Base-by-base conservation (phyloP, 2,113 vertebrate genomes). In the Saccopteryx bilineata region DNA sequence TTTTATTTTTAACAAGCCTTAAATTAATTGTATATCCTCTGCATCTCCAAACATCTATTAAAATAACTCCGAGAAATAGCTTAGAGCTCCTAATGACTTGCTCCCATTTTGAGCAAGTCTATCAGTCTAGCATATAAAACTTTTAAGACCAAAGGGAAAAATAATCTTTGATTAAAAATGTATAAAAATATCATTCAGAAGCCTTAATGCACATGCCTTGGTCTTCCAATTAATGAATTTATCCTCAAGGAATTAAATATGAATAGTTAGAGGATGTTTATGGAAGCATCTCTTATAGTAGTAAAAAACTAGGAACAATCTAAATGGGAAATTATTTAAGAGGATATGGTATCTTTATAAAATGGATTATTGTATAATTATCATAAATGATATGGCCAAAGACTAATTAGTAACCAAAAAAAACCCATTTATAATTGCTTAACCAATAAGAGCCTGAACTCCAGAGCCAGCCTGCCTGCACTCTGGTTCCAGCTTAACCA, bases 1-100 rank as follows among this genome's bases (percentile, higher is more conserved):
- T 87, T 96, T 96, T 90, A 87, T 68, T 93, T 95, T 95, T 96
- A 93, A 87, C 46, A 93, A 93, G 76, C 1, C 75, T 71, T 87
- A 75, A 39, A 50, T 91, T 96, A 90, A 95, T 85, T 78, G 61
- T 63, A 54, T 23, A 60, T 74, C 52, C 33, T 78, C 23, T 48
- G 26, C 31, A 87, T 92, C 54, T 69, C 48, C 58, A 96, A 60
- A 58, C 24, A 68, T 94, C 58, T 96, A 72, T 81, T 76, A 85
- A 87, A 60, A 69, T 52, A 46, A 71, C 46, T 50, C 56, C 58
- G 81, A 76, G 54, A 82, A 74, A 69, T 24, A 33, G 28, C 28
- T 87, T 78, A 61, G 63, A 48, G 26, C 7, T 84, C 26, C 31
- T 76, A 84, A 81, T 4, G 33, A 46, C 83, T 79, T 58, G 39